phyloP scores from a whole-genome alignment of 1,140 invertebrate species.

The Mercenaria mercenaria region DNA sequence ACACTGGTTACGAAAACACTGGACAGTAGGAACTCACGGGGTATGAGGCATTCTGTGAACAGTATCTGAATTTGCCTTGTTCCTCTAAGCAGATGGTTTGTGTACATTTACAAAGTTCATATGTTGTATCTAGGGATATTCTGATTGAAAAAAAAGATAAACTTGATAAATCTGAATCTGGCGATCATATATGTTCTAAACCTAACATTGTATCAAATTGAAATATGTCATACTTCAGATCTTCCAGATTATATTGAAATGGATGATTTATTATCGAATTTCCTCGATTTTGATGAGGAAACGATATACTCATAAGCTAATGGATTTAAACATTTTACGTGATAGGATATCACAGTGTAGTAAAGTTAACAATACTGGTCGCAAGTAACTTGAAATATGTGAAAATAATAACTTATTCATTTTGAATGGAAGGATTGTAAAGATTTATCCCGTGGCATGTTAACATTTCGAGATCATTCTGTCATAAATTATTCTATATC shows the following conservation, averaged over 20 bases:
- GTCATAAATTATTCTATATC: conserved; percentile 16
- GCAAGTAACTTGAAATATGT: background rate
- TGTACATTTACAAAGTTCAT: background rate
- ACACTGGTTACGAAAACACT: background rate
- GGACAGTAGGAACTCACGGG: background rate
- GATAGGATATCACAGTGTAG: background rate
- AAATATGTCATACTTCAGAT: background rate
- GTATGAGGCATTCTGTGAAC: conserved; percentile 1
- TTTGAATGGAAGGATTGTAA: conserved; percentile 26
- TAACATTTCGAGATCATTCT: background rate
- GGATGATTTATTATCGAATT: background rate
- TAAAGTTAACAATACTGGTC: background rate
- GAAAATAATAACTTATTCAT: conserved; percentile 8
- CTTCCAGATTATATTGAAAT: background rate
- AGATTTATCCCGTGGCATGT: conserved; percentile 20
- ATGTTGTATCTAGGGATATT: background rate
- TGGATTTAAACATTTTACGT: background rate
- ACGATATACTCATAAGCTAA: background rate
- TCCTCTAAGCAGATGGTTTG: background rate
- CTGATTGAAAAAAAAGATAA: background rate
- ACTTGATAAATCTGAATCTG: background rate
- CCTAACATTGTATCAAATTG: too few species aligned
- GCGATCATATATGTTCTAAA: background rate
- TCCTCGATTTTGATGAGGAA: background rate
- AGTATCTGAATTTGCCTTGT: background rate